Conservation (phyloP, 2,113 vertebrate species). For the Pandion haliaetus region DNA sequence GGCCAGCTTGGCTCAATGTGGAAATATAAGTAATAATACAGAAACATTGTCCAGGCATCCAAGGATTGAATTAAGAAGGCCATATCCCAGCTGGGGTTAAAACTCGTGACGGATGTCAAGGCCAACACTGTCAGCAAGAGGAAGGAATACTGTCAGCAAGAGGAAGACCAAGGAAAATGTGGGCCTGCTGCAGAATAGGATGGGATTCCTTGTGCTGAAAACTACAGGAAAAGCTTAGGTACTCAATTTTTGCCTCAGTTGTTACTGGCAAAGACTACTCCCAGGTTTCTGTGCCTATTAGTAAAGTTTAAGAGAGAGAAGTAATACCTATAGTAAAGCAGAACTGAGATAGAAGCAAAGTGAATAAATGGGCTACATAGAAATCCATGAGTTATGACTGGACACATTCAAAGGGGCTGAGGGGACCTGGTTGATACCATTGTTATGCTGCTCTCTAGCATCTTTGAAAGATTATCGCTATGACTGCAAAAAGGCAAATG, state of each 20-base stretch:
- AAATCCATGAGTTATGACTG: not conserved
- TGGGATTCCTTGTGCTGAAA: not conserved
- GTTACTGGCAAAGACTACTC: not conserved
- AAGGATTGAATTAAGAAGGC: not conserved
- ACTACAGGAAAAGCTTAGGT: not conserved
- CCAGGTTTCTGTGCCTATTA: not conserved
- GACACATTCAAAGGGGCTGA: not conserved
- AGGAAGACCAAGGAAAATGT: not conserved
- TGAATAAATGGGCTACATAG: not conserved
- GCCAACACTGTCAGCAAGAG: not conserved
- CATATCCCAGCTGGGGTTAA: not conserved
- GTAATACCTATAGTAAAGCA: not conserved
- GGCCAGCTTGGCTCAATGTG: not conserved
- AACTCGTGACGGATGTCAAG: not conserved
- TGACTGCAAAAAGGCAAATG: not conserved
- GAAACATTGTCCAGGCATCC: not conserved
- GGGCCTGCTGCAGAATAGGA: not conserved
- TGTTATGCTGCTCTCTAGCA: not conserved
- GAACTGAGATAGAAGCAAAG: not conserved
- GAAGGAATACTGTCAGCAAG: not conserved
- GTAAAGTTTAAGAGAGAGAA: not conserved
- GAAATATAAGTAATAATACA: not conserved
- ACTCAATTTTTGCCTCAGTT: not conserved
- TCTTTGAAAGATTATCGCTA: not conserved
- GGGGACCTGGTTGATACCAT: not conserved